Evolutionary conservation across 1,140 invertebrate genomes (phyloP).

Genomic region (Uloborus diversus): DNA sequence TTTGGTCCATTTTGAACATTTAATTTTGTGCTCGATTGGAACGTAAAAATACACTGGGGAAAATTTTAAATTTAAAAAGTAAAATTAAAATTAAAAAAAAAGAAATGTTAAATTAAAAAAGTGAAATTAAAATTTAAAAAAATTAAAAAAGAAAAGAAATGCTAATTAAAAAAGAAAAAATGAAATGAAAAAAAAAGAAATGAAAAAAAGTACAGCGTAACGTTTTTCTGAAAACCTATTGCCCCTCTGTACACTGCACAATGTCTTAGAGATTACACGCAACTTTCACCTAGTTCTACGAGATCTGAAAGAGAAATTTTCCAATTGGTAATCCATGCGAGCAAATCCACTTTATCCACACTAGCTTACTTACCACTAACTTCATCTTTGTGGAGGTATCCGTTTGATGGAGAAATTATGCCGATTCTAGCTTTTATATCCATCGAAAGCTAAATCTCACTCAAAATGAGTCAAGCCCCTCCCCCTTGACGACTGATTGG

Average conservation of each 20-base stretch:
- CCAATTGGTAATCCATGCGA: slow-evolving; percentile 19
- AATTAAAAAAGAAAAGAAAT: no score
- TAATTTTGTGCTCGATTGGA: no score
- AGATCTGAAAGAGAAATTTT: no score
- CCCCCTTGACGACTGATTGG: slow-evolving; percentile 14
- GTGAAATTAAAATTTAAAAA: no score
- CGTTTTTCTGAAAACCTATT: not conserved
- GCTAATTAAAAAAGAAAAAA: not conserved
- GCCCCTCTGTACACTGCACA: not conserved
- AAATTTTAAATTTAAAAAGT: no score
- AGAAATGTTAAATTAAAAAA: no score
- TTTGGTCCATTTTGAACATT: no score
- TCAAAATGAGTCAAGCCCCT: slow-evolving; percentile 18
- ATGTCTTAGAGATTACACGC: no score
- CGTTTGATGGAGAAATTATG: not conserved
- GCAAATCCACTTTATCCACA: not conserved
- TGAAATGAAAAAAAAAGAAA: not conserved
- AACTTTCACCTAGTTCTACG: no score
- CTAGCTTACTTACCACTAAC: slow-evolving; percentile 19
- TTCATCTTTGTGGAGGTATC: slow-evolving; percentile 12
- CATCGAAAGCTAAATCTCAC: not conserved
- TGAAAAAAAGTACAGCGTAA: not conserved
- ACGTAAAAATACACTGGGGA: no score
- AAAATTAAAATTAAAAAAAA: no score
- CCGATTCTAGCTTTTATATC: not conserved